Percentiles rank a stretch among this genome's conserved stretches.
Evolutionary conservation across 2,797 vertebrate genomes (phyloP).

Genomic region (Lateolabrax maculatus): DNA sequence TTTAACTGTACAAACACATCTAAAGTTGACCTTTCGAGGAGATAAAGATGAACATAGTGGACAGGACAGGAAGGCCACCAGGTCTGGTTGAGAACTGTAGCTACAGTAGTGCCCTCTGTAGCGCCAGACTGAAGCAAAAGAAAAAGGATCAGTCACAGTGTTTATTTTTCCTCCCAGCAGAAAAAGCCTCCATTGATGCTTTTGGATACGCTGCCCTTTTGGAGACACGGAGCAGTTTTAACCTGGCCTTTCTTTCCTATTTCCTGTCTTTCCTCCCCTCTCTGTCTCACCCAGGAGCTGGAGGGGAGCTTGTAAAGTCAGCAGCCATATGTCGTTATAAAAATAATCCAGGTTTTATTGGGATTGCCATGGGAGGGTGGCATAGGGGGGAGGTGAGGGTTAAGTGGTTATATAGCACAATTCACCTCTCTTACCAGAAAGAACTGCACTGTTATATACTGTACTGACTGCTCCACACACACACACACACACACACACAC

Average conservation of each 20-base stretch:
- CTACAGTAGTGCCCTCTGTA: constrained; percentile 44
- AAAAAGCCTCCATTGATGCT: constrained; percentile 82
- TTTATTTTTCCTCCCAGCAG: constrained; percentile 82
- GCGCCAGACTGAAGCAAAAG: constrained; percentile 58
- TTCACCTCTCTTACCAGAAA: constrained; percentile 80
- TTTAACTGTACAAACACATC: constrained; percentile 52
- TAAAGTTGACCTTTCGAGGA: constrained; percentile 49
- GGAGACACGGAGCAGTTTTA: constrained; percentile 64
- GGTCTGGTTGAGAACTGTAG: constrained; percentile 33
- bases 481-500: constrained; percentile 6
- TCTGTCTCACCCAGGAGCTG: constrained; percentile 60
- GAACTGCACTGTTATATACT: constrained; percentile 71
- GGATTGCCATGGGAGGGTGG: constrained; percentile 74
- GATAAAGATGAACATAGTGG: constrained; percentile 44
- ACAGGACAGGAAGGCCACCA: constrained; percentile 31
- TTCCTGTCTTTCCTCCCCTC: constrained; percentile 27
- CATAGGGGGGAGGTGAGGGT: constrained; percentile 48
- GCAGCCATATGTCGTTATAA: constrained; percentile 79
- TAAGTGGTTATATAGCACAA: constrained; percentile 80
- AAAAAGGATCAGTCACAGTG: constrained; percentile 62
- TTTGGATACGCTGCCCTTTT: constrained; percentile 81
- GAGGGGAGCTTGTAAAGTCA: constrained; percentile 81
- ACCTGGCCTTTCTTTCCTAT: constrained; percentile 69
- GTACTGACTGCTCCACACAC: constrained; percentile 49
- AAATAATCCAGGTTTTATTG: constrained; percentile 88